Evolutionary conservation across 2,797 vertebrate species (phyloP).

Genomic region (Cyclopterus lumpus): DNA sequence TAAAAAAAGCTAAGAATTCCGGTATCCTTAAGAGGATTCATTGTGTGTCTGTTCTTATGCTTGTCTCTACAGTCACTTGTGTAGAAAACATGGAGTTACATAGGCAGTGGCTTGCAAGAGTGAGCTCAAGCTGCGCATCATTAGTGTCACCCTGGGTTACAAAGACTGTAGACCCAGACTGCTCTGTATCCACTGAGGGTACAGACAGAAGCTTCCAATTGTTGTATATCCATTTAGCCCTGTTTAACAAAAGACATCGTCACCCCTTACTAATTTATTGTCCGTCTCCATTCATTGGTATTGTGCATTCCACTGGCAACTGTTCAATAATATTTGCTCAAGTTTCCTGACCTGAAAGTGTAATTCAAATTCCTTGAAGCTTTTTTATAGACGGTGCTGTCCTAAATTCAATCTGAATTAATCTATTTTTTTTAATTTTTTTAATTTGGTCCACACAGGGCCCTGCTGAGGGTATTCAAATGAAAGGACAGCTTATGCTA

Average conservation of each 20-base stretch:
- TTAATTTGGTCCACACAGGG: constrained; percentile 33
- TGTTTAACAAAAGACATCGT: constrained; percentile 75
- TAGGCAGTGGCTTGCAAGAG: constrained; percentile 71
- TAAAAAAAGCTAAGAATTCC: constrained; percentile 39
- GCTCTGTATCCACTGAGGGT: constrained; percentile 61
- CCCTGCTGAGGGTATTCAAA: constrained; percentile 45
- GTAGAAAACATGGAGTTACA: constrained; percentile 60
- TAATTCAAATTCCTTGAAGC: constrained; percentile 60
- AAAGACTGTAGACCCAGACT: constrained; percentile 61
- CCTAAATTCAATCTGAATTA: constrained; percentile 53
- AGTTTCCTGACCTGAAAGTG: constrained; percentile 63
- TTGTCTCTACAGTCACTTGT: constrained; percentile 59
- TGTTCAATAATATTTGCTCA: constrained; percentile 73
- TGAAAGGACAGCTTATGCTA: constrained; percentile 69
- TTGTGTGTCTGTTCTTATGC: constrained; percentile 60
- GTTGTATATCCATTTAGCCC: constrained; percentile 69
- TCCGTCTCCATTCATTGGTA: constrained; percentile 67
- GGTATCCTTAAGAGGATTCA: constrained; percentile 32
- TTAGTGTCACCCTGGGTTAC: constrained; percentile 77
- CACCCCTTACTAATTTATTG: constrained; percentile 75
- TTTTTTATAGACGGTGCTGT: constrained; percentile 32
- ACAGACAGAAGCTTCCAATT: constrained; percentile 67
- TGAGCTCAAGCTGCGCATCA: constrained; percentile 75
- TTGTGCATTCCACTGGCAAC: constrained; percentile 66
- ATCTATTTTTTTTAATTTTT: constrained; percentile 45